Conservation (phyloP, 2,113 vertebrate genomes). For the Carettochelys insculpta region DNA sequence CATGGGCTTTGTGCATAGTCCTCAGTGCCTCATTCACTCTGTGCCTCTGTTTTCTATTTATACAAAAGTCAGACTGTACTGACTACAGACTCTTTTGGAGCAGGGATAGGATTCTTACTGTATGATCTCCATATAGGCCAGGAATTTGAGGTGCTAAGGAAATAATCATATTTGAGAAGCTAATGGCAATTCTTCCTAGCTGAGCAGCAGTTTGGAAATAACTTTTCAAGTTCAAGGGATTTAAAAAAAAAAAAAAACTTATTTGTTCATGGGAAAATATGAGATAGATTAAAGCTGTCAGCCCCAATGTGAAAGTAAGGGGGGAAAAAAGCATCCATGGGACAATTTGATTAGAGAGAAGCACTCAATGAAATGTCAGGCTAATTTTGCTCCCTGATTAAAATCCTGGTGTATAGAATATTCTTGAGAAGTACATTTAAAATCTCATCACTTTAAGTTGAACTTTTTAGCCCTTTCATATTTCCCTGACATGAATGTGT, state of each 20-base stretch:
- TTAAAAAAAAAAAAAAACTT: not conserved
- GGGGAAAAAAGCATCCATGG: not conserved
- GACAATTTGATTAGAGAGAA: slow-evolving; percentile 22
- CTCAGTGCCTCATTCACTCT: not conserved
- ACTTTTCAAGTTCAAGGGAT: not conserved
- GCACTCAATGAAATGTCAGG: slow-evolving; percentile 24
- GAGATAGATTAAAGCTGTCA: slow-evolving; percentile 18
- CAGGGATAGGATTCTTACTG: accelerated
- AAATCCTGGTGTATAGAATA: slow-evolving; percentile 7
- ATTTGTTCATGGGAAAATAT: not conserved
- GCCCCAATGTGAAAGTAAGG: not conserved
- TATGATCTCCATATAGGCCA: accelerated
- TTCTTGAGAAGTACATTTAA: slow-evolving; percentile 2
- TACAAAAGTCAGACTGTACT: too few species aligned
- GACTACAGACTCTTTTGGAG: too few species aligned
- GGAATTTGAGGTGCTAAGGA: not conserved
- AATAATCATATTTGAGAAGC: not conserved
- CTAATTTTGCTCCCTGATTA: slow-evolving; percentile 41
- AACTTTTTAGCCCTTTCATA: not conserved
- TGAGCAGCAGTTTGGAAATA: not conserved
- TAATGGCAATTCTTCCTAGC: not conserved
- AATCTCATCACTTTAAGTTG: slow-evolving; percentile 1
- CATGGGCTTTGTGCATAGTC: not conserved
- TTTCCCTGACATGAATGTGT: not conserved
- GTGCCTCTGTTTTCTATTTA: not conserved